Evolutionary conservation across 2,888 invertebrate genomes (phyloP), one percentile per base, ranked within the genome.

Genomic region (Junonia oenone): DNA sequence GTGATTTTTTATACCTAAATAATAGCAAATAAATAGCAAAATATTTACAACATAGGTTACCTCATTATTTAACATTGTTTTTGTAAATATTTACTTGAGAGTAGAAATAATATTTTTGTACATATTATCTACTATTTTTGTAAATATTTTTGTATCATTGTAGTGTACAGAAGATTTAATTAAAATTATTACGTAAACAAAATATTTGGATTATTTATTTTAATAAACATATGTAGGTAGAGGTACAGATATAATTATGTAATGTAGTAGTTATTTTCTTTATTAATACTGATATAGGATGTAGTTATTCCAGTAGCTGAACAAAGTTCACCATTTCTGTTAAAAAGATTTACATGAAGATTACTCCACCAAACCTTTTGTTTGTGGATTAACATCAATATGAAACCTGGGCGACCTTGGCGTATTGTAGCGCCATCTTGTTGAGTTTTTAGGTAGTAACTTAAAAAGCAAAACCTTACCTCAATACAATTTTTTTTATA

Each of bases 1-100:
- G 85, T 87, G 76, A 87, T 62, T 62, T 57, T 33, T 33, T n/a
- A 31, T 33, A n/a, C n/a, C 6, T n/a, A n/a, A 2, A 11, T n/a
- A n/a, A n/a, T 11, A 29, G 11, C 1, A 33, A 33, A n/a, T n/a
- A n/a, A 29, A 26, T 29, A 29, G 29, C 29, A 2, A 19, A 40
- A 19, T 40, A 19, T 40, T 37, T 14, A 37, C 17, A 17, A 38
- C 8, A 6, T 11, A 38, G 15, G 9, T n/a, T 33, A 11, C 17
- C 17, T 38, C 11, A 17, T 17, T 17, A 1, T 17, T 15, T 19
- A 2, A 0, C 0, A 40, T 40, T 19, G 11, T 19, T n/a, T n/a
- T 17, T 40, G 38, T 40, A 40, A 40, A 40, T 40, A 40, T 38
- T 38, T 17, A 17, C 5, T 33, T 1, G 2, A 33, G 1, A 33